Evolutionary conservation across 2,888 invertebrate species (phyloP), one percentile per base, ranked within the genome.

Genomic region (Pyrocoelia pectoralis): DNA sequence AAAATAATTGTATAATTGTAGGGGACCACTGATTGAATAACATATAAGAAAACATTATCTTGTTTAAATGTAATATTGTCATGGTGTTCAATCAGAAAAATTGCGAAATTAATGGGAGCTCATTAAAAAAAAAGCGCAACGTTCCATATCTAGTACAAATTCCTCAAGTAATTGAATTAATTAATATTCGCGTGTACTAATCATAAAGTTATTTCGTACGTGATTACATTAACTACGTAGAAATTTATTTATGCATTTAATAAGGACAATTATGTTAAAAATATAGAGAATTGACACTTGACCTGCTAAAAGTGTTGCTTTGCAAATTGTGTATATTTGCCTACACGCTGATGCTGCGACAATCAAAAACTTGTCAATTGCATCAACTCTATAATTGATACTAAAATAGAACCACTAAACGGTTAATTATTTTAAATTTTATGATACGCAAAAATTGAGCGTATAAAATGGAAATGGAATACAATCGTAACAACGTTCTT

Each of bases 211-310:
- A 46, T 46, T 46, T 17, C 46, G 14, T 46, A n/a, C 15, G 15
- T 46, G 46, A 46, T 46, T 46, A 46, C 46, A 41, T 54, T 28
- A 61, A 66, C 58, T 66, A 63, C 67, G 65, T 61, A 68, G 58
- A 55, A 46, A 49, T 46, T 46, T 51, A 65, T 65, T 68, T 51
- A 61, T 59, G 58, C 62, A 64, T 60, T 52, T 67, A 67, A 75
- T 73, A 72, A 74, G 74, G 72, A 73, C 75, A 75, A 76, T 72
- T 73, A 76, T 73, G 75, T 77, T 77, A 46, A 76, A 76, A 76
- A 76, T 72, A 75, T 74, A 69, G 75, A 74, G 73, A 78, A 77
- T 77, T 79, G 78, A 79, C 78, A 77, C 73, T 77, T 78, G 78
- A 78, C 79, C 77, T 70, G 71, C 66, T 72, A 72, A 73, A 75